A percentile compares a stretch with the other conserved stretches of the same genome.
These are phyloP conservation scores for Nyctibius grandis DNA, from an alignment of 2,797 vertebrate species.

Conservation along the genomic window DNA sequence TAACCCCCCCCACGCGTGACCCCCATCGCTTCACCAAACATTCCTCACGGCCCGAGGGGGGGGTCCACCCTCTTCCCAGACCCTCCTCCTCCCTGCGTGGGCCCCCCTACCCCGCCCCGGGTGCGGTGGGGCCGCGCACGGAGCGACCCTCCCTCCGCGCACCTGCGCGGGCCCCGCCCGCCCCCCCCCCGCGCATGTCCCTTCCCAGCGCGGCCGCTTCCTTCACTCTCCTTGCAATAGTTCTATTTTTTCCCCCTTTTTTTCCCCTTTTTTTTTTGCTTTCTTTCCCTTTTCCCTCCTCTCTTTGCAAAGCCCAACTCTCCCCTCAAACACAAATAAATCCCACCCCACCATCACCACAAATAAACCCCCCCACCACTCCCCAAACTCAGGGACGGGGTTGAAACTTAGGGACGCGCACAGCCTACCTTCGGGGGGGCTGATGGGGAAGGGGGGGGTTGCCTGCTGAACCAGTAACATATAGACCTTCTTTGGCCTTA, in stretches of 20 bases:
- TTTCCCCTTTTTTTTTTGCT: too few relatives aligned
- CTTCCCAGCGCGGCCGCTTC: not conserved
- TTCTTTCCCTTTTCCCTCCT: too few relatives aligned
- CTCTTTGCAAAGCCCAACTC: not conserved
- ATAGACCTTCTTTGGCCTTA: not conserved
- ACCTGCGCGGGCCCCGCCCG: not conserved
- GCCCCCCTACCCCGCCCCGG: not conserved
- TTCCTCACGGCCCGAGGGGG: too few relatives aligned
- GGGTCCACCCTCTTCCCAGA: not conserved
- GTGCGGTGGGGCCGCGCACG: not conserved
- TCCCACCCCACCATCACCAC: too few relatives aligned
- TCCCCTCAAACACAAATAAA: not conserved
- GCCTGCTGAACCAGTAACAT: not conserved
- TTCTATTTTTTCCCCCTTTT: too few relatives aligned
- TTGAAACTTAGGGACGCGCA: not conserved
- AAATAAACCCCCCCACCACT: too few relatives aligned
- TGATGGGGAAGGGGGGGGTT: not conserved
- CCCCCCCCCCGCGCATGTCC: not conserved
- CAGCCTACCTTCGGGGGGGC: not conserved
- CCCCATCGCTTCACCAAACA: not conserved
- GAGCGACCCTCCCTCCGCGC: not conserved
- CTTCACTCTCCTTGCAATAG: too few relatives aligned
- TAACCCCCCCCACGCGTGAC: not conserved
- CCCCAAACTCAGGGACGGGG: not conserved
- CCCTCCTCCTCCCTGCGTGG: too few relatives aligned